Base-by-base conservation (phyloP, 2,888 invertebrate genomes). In the Dicranocentrus wangi region DNA sequence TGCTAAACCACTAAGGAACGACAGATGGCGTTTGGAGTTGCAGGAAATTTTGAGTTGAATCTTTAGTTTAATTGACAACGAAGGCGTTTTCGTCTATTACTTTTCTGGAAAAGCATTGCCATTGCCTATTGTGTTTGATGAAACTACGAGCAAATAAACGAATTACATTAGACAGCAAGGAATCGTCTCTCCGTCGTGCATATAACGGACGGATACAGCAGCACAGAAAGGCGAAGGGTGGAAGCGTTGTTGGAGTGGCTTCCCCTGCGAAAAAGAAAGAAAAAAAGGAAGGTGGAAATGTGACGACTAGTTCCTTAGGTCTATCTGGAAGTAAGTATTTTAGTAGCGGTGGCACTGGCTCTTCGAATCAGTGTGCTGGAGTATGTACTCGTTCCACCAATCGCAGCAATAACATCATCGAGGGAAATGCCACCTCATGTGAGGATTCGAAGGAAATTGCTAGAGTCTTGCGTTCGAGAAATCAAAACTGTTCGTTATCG, bases 391-490 rank as follows among this genome's bases (percentile, higher is more conserved):
- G 84, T 10, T 75, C 81, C 2, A 51, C 72, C n/a, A 15, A 63
- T 19, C 61, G 72, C 15, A 73, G 43, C 47, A 73, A 53, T 17
- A n/a, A 19, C 19, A 21, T n/a, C n/a, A n/a, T n/a, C n/a, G n/a
- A n/a, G n/a, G n/a, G n/a, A n/a, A 1, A 7, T 10, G 61, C 32
- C 3, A 8, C 32, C 3, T 13, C 65, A 21, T 2, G 5, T 13
- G n/a, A 32, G 10, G 23, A 2, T 27, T 39, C 39, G 23, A 73
- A 51, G 19, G 63, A 51, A 23, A 42, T 28, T n/a, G 28, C 28
- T 21, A 72, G 84, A 66, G 82, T 85, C n/a, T 63, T 85, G 1
- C 81, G 85, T 2, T 85, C 85, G 15, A 39, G 84, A 60, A 85
- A 85, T 76, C 42, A 83, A 5, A 84, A 85, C 80, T 75, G 75